These are phyloP conservation scores for Phoenoteleia sp. DNA, from an alignment of 2,888 invertebrate genomes.

Conservation along the genomic window DNA sequence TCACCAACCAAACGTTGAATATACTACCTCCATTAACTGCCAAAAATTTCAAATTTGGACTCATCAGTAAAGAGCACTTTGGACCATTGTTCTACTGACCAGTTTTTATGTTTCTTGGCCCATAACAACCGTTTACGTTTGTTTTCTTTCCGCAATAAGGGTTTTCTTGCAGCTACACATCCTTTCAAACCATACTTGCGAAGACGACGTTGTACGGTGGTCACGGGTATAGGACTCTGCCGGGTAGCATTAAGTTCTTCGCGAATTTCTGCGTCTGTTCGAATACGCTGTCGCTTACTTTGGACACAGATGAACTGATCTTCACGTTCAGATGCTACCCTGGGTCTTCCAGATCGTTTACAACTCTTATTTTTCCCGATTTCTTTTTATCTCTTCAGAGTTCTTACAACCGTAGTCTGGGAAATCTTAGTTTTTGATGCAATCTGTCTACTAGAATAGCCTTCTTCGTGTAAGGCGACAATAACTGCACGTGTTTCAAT, in stretches of 20 bases:
- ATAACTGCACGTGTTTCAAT: slow-evolving; percentile 49
- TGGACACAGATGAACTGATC: slow-evolving; percentile 47
- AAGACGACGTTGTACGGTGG: slow-evolving; percentile 44
- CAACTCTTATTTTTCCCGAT: slow-evolving; percentile 34
- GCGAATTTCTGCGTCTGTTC: slow-evolving; percentile 43
- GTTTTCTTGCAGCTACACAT: slow-evolving; percentile 46
- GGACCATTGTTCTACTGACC: slow-evolving; percentile 61
- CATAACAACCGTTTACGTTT: slow-evolving; percentile 53
- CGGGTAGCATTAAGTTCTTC: slow-evolving; percentile 33
- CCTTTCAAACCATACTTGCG: slow-evolving; percentile 61
- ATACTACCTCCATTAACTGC: slow-evolving; percentile 36
- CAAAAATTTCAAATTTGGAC: slow-evolving; percentile 68
- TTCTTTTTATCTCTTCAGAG: slow-evolving; percentile 37
- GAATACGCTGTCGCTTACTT: slow-evolving; percentile 40
- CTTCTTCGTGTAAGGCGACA: slow-evolving; percentile 44
- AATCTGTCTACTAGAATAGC: slow-evolving; percentile 47
- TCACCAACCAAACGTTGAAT: slow-evolving; percentile 50
- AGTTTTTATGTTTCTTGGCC: slow-evolving; percentile 67
- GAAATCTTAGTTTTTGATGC: slow-evolving; percentile 34
- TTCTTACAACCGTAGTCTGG: slow-evolving; percentile 20
- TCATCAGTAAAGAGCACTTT: slow-evolving; percentile 69
- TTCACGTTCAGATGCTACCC: slow-evolving; percentile 36
- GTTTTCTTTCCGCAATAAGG: slow-evolving; percentile 38
- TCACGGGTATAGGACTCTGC: slow-evolving; percentile 23
- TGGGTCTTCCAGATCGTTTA: slow-evolving; percentile 42